A percentile compares a stretch with the other conserved stretches of the same genome.
Conservation (phyloP, 1,140 invertebrate genomes). For the Papilio glaucus region DNA sequence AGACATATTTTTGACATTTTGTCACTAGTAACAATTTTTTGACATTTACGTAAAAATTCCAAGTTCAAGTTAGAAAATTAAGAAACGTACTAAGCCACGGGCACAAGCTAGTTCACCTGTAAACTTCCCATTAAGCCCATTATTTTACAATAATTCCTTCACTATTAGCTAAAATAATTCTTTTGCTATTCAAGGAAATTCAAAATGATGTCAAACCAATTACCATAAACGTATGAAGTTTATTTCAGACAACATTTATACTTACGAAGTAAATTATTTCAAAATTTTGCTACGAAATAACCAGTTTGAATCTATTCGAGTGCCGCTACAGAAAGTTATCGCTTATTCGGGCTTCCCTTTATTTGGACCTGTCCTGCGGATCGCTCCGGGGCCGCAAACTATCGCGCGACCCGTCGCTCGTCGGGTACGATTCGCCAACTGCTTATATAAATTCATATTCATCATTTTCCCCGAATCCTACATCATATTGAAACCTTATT, state of each 20-base stretch:
- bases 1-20: too few species aligned
- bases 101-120: too few species aligned
- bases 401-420: neutral
- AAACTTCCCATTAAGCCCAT: too few species aligned
- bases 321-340: neutral
- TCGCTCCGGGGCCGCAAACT: neutral
- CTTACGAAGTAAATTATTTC: slow-evolving; percentile 7
- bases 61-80: too few species aligned
- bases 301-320: slow-evolving; percentile 9
- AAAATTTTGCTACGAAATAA: neutral
- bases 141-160: too few species aligned
- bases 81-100: too few species aligned
- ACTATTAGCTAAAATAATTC: too few species aligned
- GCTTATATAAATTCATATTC: slow-evolving; percentile 17
- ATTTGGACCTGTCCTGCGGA: slow-evolving; percentile 15
- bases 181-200: too few species aligned
- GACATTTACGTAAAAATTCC: neutral
- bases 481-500: neutral
- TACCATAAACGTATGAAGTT: neutral
- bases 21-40: too few species aligned
- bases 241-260: too few species aligned
- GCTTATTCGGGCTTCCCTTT: slow-evolving; percentile 7
- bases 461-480: neutral
- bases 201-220: neutral
- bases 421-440: neutral